These are phyloP conservation scores for Hydrolagus affinis DNA, from an alignment of 2,113 vertebrate genomes.

Conservation along the genomic window DNA sequence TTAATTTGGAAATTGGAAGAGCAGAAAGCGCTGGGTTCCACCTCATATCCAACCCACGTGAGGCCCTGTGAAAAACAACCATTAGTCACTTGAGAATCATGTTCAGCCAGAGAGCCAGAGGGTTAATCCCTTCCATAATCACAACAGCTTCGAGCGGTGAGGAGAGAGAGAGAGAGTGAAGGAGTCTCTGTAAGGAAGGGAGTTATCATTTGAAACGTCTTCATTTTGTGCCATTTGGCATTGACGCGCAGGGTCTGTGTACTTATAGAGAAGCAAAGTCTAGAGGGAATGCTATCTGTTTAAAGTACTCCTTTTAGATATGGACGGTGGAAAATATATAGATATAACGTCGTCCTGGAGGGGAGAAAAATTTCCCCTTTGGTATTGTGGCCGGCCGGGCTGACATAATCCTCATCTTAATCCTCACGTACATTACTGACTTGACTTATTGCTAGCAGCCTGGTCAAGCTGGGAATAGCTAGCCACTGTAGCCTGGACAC, in stretches of 20 bases:
- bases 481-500: no score
- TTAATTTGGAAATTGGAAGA: constrained; percentile 23
- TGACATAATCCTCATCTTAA: no score
- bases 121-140: constrained; percentile 34
- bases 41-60: background rate
- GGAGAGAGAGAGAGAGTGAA: constrained; percentile 33
- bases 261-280: background rate
- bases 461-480: no score
- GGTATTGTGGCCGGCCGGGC: no score
- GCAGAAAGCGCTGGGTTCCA: background rate
- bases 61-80: constrained; percentile 9
- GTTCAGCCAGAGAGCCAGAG: background rate
- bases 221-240: constrained; percentile 24
- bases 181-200: constrained; percentile 10
- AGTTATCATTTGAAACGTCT: constrained; percentile 19
- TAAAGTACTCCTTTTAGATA: no score
- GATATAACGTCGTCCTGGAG: no score
- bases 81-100: constrained; percentile 7
- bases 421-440: no score
- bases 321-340: no score
- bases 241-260: background rate
- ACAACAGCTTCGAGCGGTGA: constrained; percentile 39
- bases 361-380: no score
- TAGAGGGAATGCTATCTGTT: no score
- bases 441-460: no score